Evolutionary conservation across 2,888 invertebrate species (phyloP), one percentile per base, ranked within the genome.

Genomic region (Limulus polyphemus): DNA sequence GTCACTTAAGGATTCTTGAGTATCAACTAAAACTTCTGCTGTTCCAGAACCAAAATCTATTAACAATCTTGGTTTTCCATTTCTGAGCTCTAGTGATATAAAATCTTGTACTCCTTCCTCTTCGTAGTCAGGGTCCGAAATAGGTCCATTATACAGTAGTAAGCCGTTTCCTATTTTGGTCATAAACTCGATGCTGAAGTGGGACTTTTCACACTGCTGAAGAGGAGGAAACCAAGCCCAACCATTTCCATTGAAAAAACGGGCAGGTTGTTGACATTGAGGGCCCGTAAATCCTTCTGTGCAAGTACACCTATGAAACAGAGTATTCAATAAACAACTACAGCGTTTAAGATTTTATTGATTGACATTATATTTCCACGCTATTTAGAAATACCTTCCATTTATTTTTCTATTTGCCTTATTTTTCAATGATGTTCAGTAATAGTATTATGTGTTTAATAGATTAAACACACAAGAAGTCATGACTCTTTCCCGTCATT

Each of bases 161-260:
- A 97, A 80, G 4, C 91, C 93, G 77, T 88, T 83, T 55, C 84
- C 83, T 47, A 81, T 79, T 70, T 83, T 81, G 0, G 97, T 86
- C 52, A 85, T 83, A 71, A 98, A 82, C 68, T 90, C 88, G 62
- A 98, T 73, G 64, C 86, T 84, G 62, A 94, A 84, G 69, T 83
- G 84, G 0, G 90, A 87, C 62, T 87, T 86, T 68, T 87, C 86
- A 75, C 97, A 97, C 9, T 90, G 84, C 49, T 89, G 85, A 49
- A 93, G 84, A 0, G 92, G 83, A 0, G 87, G 85, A 79, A 92
- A 94, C 82, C 97, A 85, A 0, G 95, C 94, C 83, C 88, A 97
- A 11, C 94, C 92, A 70, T 85, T 83, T n/a, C 92, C 90, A 16
- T 65, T 75, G 79, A 97, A 97, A 17, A 89, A 88, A 68, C 94